Evolutionary conservation across 30 jellyfish, hydroid and myxozoan genomes (phyloP), one percentile per base, ranked within the genome.

Genomic region (Cassiopea xamachana): DNA sequence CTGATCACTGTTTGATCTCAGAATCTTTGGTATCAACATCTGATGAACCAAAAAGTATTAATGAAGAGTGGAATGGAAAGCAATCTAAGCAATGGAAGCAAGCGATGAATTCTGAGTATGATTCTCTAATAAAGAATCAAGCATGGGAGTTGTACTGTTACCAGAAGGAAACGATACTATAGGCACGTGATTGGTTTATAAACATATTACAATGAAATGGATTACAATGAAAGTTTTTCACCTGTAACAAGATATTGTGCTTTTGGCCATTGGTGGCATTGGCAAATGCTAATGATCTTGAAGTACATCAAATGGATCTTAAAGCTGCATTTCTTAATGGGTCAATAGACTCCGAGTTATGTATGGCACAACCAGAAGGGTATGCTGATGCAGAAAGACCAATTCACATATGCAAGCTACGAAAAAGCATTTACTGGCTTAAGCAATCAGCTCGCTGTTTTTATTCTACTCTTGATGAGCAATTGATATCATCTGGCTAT

Each of bases 361-460:
- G 46, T 77, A 88, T 88, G 91, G 59, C 81, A 82, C 95, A 88
- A 67, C 95, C 95, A 39, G 91, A 78, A 27, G 95, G 95, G 16
- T 88, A 61, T 60, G 60, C 70, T 77, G 90, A 88, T 77, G n/a
- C 70, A 46, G 90, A 88, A 44, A 88, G 70, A 19, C 91, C 90
- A 50, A 58, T 77, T 77, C 69, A 61, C 55, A 91, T 80, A 15
- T 88, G 95, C 58, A 88, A 88, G 80, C 73, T 88, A 64, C 50
- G 45, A 68, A 88, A 77, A 69, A 88, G 95, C 48, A 88, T 88
- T 17, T 88, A 88, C 69, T 91, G 95, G 47, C 73, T 80, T 43
- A 88, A 88, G 69, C 95, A 88, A 78, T 76, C 95, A 9, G 95
- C 95, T 17, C 90, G 86, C 1, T 88, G 95, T 64, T 88, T 91